Evolutionary conservation across 1,140 invertebrate species (phyloP), one percentile per base, ranked within the genome.

Genomic region (Pseudomyrmex pallidus): DNA sequence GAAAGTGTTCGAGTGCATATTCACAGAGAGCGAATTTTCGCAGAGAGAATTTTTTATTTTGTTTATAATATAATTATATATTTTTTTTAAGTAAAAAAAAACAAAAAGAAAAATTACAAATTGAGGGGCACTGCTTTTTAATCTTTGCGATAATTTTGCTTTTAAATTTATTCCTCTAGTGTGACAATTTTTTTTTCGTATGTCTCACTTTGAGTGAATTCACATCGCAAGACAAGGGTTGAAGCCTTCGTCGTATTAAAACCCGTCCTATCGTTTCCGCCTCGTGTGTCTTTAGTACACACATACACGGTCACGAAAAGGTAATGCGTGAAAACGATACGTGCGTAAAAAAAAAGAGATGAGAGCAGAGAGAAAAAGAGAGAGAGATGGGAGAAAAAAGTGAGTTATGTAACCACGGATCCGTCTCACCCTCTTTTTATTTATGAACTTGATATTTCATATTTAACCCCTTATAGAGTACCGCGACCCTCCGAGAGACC

Each of bases 391-490:
- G 13, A 2, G 12, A 17, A 25, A 9, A 64, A 50, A 63, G 20
- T 1, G 20, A 64, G 20, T 61, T 46, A 35, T 12, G 17, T 35
- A 35, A 35, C 35, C 20, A 17, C 46, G 52, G 63, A 57, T 52
- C 22, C 12, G 8, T 74, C 56, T 1, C 20, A 5, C 57, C 35
- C 9, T 52, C 46, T 22, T 85, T 82, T 85, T 82, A 82, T 85
- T 85, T 82, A 77, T 83, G 64, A 17, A 66, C 62, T 54, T 82
- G 76, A 82, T 77, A 87, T 85, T 66, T 87, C 72, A 85, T 82
- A 66, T 82, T 87, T 87, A 87, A 85, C 76, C 70, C 76, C 66
- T 85, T 72, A 35, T 35, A 35, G 35, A 35, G 35, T 35, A 22
- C 46, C 22, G 17, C 35, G 62, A 15, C 17, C 63, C 12, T 62